Evolutionary conservation across 1,140 invertebrate species (phyloP), one percentile per base, ranked within the genome.

Genomic region (Solen grandis): DNA sequence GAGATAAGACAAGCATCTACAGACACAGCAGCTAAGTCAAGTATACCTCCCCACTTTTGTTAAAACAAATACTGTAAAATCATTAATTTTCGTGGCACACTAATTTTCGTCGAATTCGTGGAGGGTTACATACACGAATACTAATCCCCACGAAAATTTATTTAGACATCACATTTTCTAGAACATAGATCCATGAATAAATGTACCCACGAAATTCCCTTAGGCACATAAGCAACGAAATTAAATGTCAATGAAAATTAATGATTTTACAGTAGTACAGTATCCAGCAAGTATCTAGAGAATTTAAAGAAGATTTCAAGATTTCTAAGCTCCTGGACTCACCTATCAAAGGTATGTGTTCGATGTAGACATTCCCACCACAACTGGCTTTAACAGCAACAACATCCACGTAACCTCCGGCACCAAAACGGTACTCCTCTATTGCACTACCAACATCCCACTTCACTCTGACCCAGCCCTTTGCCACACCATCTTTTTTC

Each of bases 281-380:
- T n/a, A 8, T 57, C 10, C 14, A 13, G 5, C 29, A 5, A 29
- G 19, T 22, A 66, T 5, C 22, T 25, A n/a, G 22, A 66, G 3
- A 66, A 66, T 36, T 33, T 8, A 63, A 63, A 13, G 13, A 63
- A 25, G 41, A 36, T 65, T 27, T 4, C 29, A 46, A 69, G n/a
- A 13, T 50, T 50, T 13, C 46, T 22, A 2, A 3, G 0, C 5
- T 3, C n/a, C 59, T 41, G 31, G 22, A 63, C 77, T 62, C 22
- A 80, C 77, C 77, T 29, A 80, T 36, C 5, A 80, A 36, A 35
- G 77, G 77, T 22, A 80, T 35, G 65, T 80, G 77, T 35, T 80
- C 77, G 8, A 36, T 13, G 33, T 80, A 80, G 10, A 72, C 68
- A 27, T 80, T 73, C n/a, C 77, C 77, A 27, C 66, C 59, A 14